Base-by-base conservation (phyloP, 2,888 invertebrate genomes). In the Orthosia gracilis region DNA sequence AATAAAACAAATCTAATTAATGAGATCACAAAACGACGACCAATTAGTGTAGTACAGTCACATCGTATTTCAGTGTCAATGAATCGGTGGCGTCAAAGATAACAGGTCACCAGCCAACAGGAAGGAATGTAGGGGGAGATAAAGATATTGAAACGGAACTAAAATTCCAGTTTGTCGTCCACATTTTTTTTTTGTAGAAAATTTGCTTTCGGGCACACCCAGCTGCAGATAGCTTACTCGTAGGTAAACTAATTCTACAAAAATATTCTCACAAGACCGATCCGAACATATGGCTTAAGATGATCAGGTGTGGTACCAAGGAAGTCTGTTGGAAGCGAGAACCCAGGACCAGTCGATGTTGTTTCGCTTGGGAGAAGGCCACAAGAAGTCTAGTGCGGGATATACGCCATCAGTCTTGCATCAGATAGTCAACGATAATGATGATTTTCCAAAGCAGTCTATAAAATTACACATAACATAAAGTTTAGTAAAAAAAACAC, bases 61-160 rank as follows among this genome's bases (percentile, higher is more conserved):
- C 49, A 13, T 45, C 57, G 64, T 77, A 65, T 65, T 68, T 68
- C 52, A 63, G 47, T 61, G 12, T 13, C 49, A 45, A 40, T 55
- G 67, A 76, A 52, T 81, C 47, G 47, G 58, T 57, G 31, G 31
- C 59, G 40, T 54, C 26, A 45, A 45, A 65, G 79, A 80, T 80
- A 80, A 65, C 68, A 69, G 77, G 77, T 81, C 82, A 76, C 18
- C 17, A 54, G 55, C 49, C 57, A 73, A 77, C 65, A 62, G 68
- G 65, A 82, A 77, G 67, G 3, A 65, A 59, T 54, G 11, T 69
- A 67, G n/a, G 45, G 58, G 64, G 40, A 50, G 68, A 81, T 82
- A 81, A 66, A 81, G 26, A 76, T 58, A 57, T 50, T 64, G 12
- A 40, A 54, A 54, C 80, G 58, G 66, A 80, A 73, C 79, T 73